A percentile compares a stretch with the other conserved stretches of the same genome.
These are phyloP conservation scores for Plagodis pulveraria DNA, from an alignment of 2,888 invertebrate genomes.

Conservation along the genomic window DNA sequence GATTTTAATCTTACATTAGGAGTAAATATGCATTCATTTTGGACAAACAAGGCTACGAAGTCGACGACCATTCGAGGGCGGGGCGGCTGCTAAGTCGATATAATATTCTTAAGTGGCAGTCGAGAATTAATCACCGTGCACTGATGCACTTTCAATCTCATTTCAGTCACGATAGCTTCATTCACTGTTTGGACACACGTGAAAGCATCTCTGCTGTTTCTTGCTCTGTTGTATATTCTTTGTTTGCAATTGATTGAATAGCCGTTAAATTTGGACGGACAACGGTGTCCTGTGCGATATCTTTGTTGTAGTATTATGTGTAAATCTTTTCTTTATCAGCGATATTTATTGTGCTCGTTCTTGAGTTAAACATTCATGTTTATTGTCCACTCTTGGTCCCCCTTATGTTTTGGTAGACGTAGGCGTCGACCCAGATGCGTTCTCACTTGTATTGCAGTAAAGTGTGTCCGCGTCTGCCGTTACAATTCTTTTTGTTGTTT, in stretches of 20 bases:
- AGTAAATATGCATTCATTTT: slow-evolving; percentile 66
- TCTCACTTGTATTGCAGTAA: slow-evolving; percentile 63
- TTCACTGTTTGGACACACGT: slow-evolving; percentile 45
- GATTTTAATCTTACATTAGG: slow-evolving; percentile 63
- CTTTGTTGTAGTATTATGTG: slow-evolving; percentile 61
- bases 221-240: slow-evolving; percentile 31
- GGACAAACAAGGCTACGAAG: slow-evolving; percentile 62
- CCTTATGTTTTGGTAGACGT: slow-evolving; percentile 72
- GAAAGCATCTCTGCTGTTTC: slow-evolving; percentile 17
- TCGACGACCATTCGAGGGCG: slow-evolving; percentile 65
- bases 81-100: slow-evolving; percentile 67
- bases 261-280: slow-evolving; percentile 52
- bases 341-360: slow-evolving; percentile 77
- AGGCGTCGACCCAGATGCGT: slow-evolving; percentile 74
- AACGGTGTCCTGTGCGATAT: slow-evolving; percentile 66
- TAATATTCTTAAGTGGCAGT: slow-evolving; percentile 68
- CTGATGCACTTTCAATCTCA: slow-evolving; percentile 78
- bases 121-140: slow-evolving; percentile 73
- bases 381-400: slow-evolving; percentile 58
- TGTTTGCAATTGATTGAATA: slow-evolving; percentile 52
- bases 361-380: slow-evolving; percentile 72
- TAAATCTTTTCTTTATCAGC: slow-evolving; percentile 74
- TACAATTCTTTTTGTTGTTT: slow-evolving; percentile 62
- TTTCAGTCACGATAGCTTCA: slow-evolving; percentile 63
- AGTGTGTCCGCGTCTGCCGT: slow-evolving; percentile 50